Percentiles rank a stretch among this genome's conserved stretches.
These are phyloP conservation scores for Hippolais icterina DNA, from an alignment of 2,113 vertebrate genomes.

Conservation along the genomic window DNA sequence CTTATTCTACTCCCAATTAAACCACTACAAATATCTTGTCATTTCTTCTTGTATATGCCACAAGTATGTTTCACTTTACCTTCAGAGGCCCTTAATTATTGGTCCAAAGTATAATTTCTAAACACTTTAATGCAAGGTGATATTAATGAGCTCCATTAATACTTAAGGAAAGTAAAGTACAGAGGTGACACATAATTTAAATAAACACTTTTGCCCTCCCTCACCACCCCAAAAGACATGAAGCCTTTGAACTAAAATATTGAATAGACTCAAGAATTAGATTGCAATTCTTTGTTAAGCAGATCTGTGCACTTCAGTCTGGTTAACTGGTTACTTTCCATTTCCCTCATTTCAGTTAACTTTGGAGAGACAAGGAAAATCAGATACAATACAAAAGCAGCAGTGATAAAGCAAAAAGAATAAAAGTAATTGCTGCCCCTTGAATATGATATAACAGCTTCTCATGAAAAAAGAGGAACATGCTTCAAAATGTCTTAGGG, in stretches of 20 bases:
- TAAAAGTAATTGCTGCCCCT: neutral
- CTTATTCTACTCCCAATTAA: neutral
- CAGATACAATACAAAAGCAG: neutral
- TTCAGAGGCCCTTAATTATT: neutral
- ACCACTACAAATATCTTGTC: neutral
- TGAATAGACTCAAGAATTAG: neutral
- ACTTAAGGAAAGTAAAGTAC: neutral
- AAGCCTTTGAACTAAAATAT: neutral
- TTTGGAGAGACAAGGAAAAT: neutral
- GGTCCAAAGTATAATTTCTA: neutral
- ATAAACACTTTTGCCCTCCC: neutral
- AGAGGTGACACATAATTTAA: neutral
- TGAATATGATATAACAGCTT: neutral
- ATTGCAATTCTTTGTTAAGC: neutral
- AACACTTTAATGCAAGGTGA: neutral
- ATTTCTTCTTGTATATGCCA: neutral
- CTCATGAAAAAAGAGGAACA: neutral
- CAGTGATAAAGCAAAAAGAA: neutral
- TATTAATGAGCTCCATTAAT: neutral
- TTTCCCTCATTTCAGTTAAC: neutral
- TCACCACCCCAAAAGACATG: fast-evolving
- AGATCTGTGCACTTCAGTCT: neutral
- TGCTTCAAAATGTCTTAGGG: neutral
- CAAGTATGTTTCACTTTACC: neutral
- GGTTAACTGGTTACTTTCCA: neutral